A percentile compares a stretch with the other conserved stretches of the same genome.
Evolutionary conservation across 2,113 vertebrate genomes (phyloP).

Genomic region (Cepphus grylle): DNA sequence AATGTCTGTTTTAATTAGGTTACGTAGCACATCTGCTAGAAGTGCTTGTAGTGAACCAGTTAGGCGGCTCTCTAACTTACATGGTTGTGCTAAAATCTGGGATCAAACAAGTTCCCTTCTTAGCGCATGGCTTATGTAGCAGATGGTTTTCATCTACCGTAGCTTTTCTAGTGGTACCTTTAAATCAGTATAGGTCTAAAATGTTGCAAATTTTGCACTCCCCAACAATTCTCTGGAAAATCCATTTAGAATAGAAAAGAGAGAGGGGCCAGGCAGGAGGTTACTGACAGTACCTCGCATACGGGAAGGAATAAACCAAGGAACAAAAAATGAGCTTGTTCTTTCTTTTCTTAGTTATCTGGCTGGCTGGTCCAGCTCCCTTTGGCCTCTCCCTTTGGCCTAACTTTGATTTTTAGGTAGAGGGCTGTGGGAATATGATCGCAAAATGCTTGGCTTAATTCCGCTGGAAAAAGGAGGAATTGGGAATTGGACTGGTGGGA

Average conservation of each 20-base stretch:
- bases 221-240: background rate
- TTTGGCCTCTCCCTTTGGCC: background rate
- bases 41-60: background rate
- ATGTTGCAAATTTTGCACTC: background rate
- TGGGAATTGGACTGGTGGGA: background rate
- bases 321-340: background rate
- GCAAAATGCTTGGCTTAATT: background rate
- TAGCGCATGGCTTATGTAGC: background rate
- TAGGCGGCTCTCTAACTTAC: background rate
- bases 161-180: background rate
- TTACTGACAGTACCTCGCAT: background rate
- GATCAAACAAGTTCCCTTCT: background rate
- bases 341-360: background rate
- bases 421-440: background rate
- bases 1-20: background rate
- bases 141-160: background rate
- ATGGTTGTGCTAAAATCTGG: background rate
- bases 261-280: background rate
- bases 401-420: background rate
- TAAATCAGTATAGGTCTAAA: background rate
- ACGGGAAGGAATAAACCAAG: background rate
- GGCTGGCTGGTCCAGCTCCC: background rate
- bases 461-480: background rate
- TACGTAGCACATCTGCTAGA: background rate
- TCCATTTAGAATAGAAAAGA: background rate